phyloP scores from a whole-genome alignment of 2,113 vertebrate species.

The Sus scrofa region T2T-Sscrofa CM000828.6:57998501-57999000 shows the following conservation, averaged over 20 bases:
- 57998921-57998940: conserved; percentile 70
- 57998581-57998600: conserved; percentile 71
- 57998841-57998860: not conserved
- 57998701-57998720: not conserved
- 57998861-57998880: not conserved
- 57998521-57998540: conserved; percentile 57
- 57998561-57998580: conserved; percentile 39
- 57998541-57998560: conserved; percentile 76
- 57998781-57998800: not conserved
- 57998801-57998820: conserved; percentile 20
- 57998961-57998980: conserved; percentile 51
- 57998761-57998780: not conserved
- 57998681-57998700: conserved; percentile 22
- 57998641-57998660: not conserved
- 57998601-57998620: conserved; percentile 75
- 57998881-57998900: not conserved
- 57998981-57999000: not conserved
- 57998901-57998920: conserved; percentile 61
- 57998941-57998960: conserved; percentile 68
- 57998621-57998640: conserved; percentile 1
- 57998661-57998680: not conserved
- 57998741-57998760: no score
- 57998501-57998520: not conserved
- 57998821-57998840: not conserved
- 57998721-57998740: conserved; percentile 26